A percentile compares a stretch with the other conserved stretches of the same genome.
Conservation (phyloP, 2,888 invertebrate genomes). For the Liodrosophila aerea region DNA sequence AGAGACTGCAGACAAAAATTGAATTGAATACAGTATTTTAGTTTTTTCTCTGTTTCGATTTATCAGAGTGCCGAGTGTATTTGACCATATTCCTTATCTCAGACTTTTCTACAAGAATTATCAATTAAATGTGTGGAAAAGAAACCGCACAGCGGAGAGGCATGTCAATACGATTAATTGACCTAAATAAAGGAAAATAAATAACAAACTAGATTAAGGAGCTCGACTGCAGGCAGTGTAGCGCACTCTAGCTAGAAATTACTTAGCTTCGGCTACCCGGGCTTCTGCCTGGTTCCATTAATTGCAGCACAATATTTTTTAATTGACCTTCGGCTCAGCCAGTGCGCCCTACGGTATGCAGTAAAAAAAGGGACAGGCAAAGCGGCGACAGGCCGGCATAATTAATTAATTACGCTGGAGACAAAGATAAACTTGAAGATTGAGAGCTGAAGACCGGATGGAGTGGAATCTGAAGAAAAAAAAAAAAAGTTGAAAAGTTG, state of each 20-base stretch:
- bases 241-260: background rate
- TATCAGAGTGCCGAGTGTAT: slow-evolving; percentile 31
- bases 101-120: slow-evolving; percentile 50
- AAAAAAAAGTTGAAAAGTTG: too few relatives aligned
- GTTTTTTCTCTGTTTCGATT: slow-evolving; percentile 18
- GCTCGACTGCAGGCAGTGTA: background rate
- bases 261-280: background rate
- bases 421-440: slow-evolving; percentile 10
- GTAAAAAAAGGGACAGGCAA: slow-evolving; percentile 23
- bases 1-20: slow-evolving; percentile 35
- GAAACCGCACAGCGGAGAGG: slow-evolving; percentile 46
- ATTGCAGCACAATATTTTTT: slow-evolving; percentile 65
- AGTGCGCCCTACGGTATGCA: slow-evolving; percentile 38
- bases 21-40: slow-evolving; percentile 23
- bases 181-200: slow-evolving; percentile 42
- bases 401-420: slow-evolving; percentile 28
- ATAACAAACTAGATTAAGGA: slow-evolving; percentile 21
- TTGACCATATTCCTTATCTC: slow-evolving; percentile 52
- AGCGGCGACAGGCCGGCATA: slow-evolving; percentile 31
- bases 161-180: slow-evolving; percentile 68
- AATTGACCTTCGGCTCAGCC: slow-evolving; percentile 66
- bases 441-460: background rate
- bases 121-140: slow-evolving; percentile 65
- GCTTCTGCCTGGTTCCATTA: slow-evolving; percentile 26
- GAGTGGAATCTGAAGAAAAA: slow-evolving; percentile 6